These are phyloP conservation scores for Triplophysa tibetana DNA, from an alignment of 2,113 vertebrate genomes.

Conservation along the genomic window DNA sequence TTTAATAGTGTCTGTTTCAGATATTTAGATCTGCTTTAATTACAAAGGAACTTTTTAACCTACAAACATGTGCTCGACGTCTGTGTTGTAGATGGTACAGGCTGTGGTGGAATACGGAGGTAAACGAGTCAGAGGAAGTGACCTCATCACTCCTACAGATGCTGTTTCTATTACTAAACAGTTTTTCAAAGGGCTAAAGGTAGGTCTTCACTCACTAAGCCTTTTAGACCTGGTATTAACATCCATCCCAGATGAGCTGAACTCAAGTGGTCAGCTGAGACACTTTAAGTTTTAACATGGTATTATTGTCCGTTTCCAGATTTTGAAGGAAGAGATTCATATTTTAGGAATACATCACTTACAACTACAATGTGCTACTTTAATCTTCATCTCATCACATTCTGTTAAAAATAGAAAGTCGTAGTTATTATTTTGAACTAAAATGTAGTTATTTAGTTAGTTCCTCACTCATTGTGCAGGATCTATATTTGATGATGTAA, in stretches of 20 bases:
- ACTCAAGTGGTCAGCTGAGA: background rate
- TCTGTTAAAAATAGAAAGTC: background rate
- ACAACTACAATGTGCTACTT: too few species aligned
- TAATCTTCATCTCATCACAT: too few species aligned
- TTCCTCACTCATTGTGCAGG: too few species aligned
- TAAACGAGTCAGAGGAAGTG: conserved; percentile 87
- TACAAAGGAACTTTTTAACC: background rate
- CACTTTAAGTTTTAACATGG: too few species aligned
- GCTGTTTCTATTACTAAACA: conserved; percentile 96
- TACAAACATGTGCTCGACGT: background rate
- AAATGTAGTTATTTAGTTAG: too few species aligned
- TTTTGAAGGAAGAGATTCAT: too few species aligned
- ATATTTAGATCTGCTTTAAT: too few species aligned
- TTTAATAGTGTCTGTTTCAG: too few species aligned
- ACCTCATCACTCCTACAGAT: conserved; percentile 90
- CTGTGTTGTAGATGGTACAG: conserved; percentile 80
- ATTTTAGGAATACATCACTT: too few species aligned
- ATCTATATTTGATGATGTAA: too few species aligned
- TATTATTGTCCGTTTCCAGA: too few species aligned
- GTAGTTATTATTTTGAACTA: too few species aligned
- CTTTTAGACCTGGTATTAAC: background rate
- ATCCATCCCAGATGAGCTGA: background rate
- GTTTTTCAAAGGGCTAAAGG: conserved; percentile 97
- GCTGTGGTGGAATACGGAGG: conserved; percentile 90
- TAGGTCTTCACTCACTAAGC: conserved; percentile 53